A percentile compares a stretch with the other conserved stretches of the same genome.
phyloP scores from a whole-genome alignment of 30 jellyfish, hydroid and myxozoan genomes.

The Aurelia coerulea region DNA sequence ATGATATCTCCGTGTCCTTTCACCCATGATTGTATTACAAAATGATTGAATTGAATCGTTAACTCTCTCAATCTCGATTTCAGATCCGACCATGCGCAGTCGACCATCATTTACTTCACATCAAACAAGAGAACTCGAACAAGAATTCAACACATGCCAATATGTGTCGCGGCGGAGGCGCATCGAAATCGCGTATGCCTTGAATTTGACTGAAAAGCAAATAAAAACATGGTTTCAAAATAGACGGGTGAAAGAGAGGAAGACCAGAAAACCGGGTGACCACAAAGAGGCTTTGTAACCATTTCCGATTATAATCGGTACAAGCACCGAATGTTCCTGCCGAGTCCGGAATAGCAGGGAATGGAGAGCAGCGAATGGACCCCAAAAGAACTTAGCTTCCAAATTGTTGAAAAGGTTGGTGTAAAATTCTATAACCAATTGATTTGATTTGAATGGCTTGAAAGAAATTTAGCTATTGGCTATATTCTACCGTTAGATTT shows the following conservation, averaged over 20 bases:
- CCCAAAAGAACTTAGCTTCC: too few species aligned
- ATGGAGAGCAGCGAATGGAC: too few species aligned
- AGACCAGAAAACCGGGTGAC: slow-evolving; percentile 61
- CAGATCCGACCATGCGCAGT: slow-evolving; percentile 98
- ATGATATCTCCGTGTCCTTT: too few species aligned
- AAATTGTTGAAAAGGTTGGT: too few species aligned
- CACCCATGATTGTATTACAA: too few species aligned
- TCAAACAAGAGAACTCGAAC: slow-evolving; percentile 92
- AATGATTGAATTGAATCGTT: too few species aligned
- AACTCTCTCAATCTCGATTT: background rate
- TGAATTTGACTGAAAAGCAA: slow-evolving; percentile 90
- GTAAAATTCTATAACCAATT: too few species aligned
- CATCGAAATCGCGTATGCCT: slow-evolving; percentile 88
- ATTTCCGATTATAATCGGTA: background rate
- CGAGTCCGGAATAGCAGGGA: too few species aligned
- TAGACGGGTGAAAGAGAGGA: slow-evolving; percentile 94
- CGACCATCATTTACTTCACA: slow-evolving; percentile 96
- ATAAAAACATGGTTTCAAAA: slow-evolving; percentile 97
- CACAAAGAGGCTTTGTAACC: background rate
- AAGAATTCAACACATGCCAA: slow-evolving; percentile 86
- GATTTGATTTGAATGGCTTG: too few species aligned
- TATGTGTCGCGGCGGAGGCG: slow-evolving; percentile 90
- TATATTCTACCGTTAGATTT: too few species aligned
- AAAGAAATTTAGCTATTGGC: too few species aligned
- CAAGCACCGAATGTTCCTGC: background rate